Conservation (phyloP, 2,888 invertebrate species). For the Tetramorium bicarinatum region DNA sequence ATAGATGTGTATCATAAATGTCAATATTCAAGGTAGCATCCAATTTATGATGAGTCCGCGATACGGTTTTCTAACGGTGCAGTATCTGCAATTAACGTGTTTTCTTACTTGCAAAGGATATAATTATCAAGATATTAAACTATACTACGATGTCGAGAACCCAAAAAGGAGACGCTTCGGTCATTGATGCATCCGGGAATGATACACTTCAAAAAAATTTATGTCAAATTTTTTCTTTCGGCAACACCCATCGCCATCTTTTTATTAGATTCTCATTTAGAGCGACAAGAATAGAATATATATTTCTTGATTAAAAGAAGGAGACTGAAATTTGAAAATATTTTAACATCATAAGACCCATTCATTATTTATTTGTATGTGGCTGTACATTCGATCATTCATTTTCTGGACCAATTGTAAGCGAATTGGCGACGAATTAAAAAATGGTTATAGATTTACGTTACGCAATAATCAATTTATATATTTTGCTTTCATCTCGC, state of each 20-base stretch:
- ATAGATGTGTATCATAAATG: not conserved
- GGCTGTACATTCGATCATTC: not conserved
- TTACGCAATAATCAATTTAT: not conserved
- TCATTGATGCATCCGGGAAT: not conserved
- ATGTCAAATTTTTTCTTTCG: not conserved
- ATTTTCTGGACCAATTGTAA: not conserved
- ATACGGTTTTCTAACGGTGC: slow-evolving; percentile 16
- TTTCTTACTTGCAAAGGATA: not conserved
- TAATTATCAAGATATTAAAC: slow-evolving; percentile 4
- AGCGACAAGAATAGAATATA: not conserved
- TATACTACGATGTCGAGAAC: not conserved
- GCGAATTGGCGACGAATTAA: not conserved
- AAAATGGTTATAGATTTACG: not conserved
- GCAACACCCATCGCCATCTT: not conserved
- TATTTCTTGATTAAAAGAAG: not conserved
- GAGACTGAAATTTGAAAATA: not conserved
- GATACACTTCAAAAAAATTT: not conserved
- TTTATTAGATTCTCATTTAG: not conserved
- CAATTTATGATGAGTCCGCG: not conserved
- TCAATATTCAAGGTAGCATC: not conserved
- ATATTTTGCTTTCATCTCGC: not conserved
- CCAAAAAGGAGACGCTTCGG: not conserved
- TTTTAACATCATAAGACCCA: not conserved
- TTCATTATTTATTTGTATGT: not conserved
- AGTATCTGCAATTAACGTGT: not conserved